Evolutionary conservation across 1,140 invertebrate genomes (phyloP).

Genomic region (Leguminivora glycinivorella): DNA sequence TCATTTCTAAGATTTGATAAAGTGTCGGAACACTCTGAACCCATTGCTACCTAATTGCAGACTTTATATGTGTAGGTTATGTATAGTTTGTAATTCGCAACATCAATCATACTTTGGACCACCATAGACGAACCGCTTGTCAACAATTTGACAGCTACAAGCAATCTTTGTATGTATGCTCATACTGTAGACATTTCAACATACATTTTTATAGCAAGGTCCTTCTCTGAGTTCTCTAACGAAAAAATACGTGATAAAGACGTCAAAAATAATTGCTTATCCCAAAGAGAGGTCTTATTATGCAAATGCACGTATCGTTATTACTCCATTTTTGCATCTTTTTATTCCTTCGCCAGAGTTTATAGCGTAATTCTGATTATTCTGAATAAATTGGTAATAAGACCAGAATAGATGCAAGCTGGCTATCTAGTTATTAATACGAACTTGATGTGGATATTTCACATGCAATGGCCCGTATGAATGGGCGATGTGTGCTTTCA

Average conservation of each 20-base stretch:
- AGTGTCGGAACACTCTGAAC: no score
- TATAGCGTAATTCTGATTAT: background rate
- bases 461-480: background rate
- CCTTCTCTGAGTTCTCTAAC: no score
- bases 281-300: background rate
- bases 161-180: no score
- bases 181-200: no score
- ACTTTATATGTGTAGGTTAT: no score
- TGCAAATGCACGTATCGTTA: background rate
- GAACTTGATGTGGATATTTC: slow-evolving; percentile 13
- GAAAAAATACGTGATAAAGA: no score
- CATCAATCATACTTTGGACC: no score
- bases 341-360: background rate
- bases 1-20: slow-evolving; percentile 33
- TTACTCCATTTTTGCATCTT: background rate
- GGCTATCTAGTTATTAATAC: slow-evolving; percentile 14
- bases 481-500: background rate
- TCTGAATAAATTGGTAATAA: background rate
- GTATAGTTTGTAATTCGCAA: no score
- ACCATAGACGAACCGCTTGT: no score
- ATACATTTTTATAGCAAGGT: no score
- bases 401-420: slow-evolving; percentile 15
- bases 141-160: no score
- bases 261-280: background rate
- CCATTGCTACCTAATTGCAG: no score